Conservation (phyloP, 2,113 vertebrate species). For the Gambusia affinis region DNA sequence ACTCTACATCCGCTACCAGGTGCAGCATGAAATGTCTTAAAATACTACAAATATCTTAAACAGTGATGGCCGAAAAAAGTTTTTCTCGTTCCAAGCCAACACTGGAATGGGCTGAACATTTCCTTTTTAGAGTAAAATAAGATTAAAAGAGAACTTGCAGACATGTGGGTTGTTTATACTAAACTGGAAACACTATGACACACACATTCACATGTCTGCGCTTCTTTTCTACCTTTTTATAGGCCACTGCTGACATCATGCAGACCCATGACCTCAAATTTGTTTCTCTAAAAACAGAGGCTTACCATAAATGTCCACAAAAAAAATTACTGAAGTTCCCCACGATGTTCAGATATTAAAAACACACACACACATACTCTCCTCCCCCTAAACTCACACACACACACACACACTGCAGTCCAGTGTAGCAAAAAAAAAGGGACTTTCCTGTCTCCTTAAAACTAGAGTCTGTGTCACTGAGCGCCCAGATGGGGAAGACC, state of each 20-base stretch:
- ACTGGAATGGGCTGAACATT: neutral
- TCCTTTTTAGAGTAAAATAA: neutral
- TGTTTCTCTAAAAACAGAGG: neutral
- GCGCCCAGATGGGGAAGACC: slow-evolving; percentile 22
- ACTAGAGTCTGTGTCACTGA: slow-evolving; percentile 35
- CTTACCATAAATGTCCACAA: neutral
- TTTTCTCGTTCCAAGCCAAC: neutral
- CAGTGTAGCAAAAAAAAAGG: slow-evolving; percentile 29
- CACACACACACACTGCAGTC: slow-evolving; percentile 12
- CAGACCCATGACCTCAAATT: neutral
- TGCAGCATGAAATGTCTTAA: slow-evolving; percentile 10
- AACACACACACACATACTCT: neutral
- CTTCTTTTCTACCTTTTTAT: neutral
- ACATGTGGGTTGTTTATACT: neutral
- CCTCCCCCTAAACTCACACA: neutral
- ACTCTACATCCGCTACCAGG: slow-evolving; percentile 5
- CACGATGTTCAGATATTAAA: slow-evolving; percentile 1
- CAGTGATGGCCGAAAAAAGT: neutral
- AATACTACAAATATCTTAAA: slow-evolving; percentile 11
- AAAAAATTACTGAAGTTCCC: neutral
- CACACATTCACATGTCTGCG: neutral
- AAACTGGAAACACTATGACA: neutral
- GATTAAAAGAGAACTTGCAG: neutral
- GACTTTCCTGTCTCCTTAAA: slow-evolving; percentile 40
- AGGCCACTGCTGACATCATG: slow-evolving; percentile 4